phyloP scores from a whole-genome alignment of 2,113 vertebrate species.

The Melanerpes formicivorus region DNA sequence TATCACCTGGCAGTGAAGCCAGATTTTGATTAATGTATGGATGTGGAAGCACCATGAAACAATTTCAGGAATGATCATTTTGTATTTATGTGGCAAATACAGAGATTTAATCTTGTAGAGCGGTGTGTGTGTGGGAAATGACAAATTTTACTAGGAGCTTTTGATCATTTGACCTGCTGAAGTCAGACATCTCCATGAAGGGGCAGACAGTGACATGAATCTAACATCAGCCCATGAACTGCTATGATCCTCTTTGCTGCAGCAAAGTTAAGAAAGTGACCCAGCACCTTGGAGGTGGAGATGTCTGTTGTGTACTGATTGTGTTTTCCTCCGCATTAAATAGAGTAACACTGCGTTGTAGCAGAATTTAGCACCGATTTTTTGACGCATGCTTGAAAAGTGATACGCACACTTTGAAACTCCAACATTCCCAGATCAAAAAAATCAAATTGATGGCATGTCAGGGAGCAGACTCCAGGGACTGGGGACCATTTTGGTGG shows the following conservation, averaged over 20 bases:
- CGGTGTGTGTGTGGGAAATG: not conserved
- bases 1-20: not conserved
- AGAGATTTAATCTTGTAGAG: not conserved
- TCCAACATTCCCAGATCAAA: not conserved
- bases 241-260: not conserved
- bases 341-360: not conserved
- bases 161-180: not conserved
- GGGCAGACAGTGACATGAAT: not conserved
- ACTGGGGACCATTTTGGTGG: not conserved
- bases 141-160: not conserved
- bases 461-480: not conserved
- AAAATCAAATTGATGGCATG: not conserved
- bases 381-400: not conserved
- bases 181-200: not conserved
- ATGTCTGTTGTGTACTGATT: not conserved
- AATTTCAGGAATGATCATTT: not conserved
- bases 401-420: not conserved
- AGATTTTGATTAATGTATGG: not conserved
- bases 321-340: not conserved
- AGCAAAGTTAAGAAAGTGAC: not conserved
- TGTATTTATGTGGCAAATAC: not conserved
- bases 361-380: not conserved
- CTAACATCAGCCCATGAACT: not conserved
- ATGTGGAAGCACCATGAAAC: not conserved
- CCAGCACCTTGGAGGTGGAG: not conserved